phyloP scores from a whole-genome alignment of 2,888 invertebrate species.

The Eilema sororculum region DNA sequence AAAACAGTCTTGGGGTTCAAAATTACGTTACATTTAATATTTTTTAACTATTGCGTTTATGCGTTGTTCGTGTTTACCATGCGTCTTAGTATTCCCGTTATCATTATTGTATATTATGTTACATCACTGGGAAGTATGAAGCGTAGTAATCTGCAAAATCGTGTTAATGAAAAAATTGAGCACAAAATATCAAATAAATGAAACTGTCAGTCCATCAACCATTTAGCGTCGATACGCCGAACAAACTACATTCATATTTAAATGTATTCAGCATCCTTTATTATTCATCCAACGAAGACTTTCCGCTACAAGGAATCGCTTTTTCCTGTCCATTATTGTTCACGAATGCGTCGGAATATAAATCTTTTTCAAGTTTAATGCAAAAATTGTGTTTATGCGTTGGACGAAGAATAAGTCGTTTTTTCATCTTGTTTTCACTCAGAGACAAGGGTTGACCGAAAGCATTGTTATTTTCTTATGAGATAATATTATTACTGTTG shows the following conservation, averaged over 20 bases:
- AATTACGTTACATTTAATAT: no score
- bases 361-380: slow-evolving; percentile 69
- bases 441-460: not conserved
- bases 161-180: not conserved
- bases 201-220: slow-evolving; percentile 27
- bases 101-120: no score
- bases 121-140: no score
- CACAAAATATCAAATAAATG: slow-evolving; percentile 17
- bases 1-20: no score
- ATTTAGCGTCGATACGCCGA: slow-evolving; percentile 42
- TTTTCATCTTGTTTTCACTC: slow-evolving; percentile 13
- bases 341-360: slow-evolving; percentile 59
- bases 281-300: slow-evolving; percentile 60
- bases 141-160: not conserved
- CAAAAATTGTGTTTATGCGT: slow-evolving; percentile 65
- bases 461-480: not conserved
- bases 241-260: slow-evolving; percentile 59
- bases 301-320: slow-evolving; percentile 63
- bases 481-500: slow-evolving; percentile 8
- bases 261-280: slow-evolving; percentile 59
- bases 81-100: no score
- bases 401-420: slow-evolving; percentile 18
- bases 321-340: slow-evolving; percentile 65
- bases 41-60: no score
- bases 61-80: no score